Evolutionary conservation across 2,113 vertebrate species (phyloP), one percentile per base, ranked within the genome.

Genomic region (Axis porcinus): DNA sequence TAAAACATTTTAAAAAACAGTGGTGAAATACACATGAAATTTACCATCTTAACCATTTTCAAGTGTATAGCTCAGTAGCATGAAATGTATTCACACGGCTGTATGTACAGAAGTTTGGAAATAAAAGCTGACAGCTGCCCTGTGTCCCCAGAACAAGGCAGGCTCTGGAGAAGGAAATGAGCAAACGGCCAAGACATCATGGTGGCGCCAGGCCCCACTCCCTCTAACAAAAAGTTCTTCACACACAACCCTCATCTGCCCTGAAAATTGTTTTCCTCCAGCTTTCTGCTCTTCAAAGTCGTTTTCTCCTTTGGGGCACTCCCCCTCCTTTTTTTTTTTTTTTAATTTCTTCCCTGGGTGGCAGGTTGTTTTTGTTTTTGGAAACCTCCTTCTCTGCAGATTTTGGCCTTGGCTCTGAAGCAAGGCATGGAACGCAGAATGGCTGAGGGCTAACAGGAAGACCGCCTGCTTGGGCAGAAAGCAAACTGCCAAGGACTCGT

Each of bases 401-500:
- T 78, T 79, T 4, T 5, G 36, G 16, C 40, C 82, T 57, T 67
- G 5, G 86, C 55, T 55, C 52, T 33, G 43, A 95, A 86, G 83
- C 54, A 55, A 85, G 84, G 86, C 30, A 50, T 54, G 64, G 82
- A 36, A 17, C 21, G 3, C 25, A n/a, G 52, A 86, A 90, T 0
- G 60, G 60, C 33, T 86, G 90, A 30, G 6, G 47, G 89, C 60
- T n/a, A 58, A 95, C 36, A 93, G 84, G 64, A 28, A 1, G 10
- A 25, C 76, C 47, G 91, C 91, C 83, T 28, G 33, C 93, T 64
- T 13, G 50, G 87, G 93, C 67, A 94, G 67, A 91, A 83, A 97
- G 88, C 95, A 40, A 62, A 25, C 91, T 89, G 96, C 95, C 88
- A 64, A 47, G 94, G 93, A 93, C 55, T 70, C 67, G 47, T 23